These are phyloP conservation scores for mouse (Mus musculus) DNA, from an alignment of 2,113 vertebrate genomes.

Conservation along the genomic window GRCm39 chr6:21720001-21720500, in stretches of 20 bases:
- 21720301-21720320: not conserved
- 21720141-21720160: not conserved
- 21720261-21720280: too few species aligned
- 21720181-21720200: not conserved
- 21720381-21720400: not conserved
- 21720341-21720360: not conserved
- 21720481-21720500: not conserved
- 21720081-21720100: conserved; percentile 3
- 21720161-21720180: not conserved
- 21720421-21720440: not conserved
- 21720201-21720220: not conserved
- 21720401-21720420: not conserved
- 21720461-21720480: not conserved
- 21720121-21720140: not conserved
- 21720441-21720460: not conserved
- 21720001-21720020: not conserved
- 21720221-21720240: not conserved
- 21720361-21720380: not conserved
- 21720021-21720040: not conserved
- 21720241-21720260: not conserved
- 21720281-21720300: not conserved
- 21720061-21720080: not conserved
- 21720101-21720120: not conserved
- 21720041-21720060: not conserved
- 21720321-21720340: not conserved